Percentiles rank a stretch among this genome's conserved stretches.
phyloP scores from a whole-genome alignment of 1,140 invertebrate genomes.

The Ridgeia piscesae region DNA sequence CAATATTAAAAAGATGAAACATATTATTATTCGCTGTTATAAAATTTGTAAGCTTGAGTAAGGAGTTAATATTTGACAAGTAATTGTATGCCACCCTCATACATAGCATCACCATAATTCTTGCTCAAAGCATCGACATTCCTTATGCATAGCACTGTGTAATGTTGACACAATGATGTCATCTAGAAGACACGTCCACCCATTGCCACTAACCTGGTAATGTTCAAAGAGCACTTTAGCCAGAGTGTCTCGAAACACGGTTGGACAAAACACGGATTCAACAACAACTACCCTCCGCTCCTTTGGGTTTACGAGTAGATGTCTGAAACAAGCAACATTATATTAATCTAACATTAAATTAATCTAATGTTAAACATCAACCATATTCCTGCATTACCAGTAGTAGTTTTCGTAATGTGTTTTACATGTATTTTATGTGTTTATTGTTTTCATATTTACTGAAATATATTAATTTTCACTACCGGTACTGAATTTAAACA shows the following conservation, averaged over 20 bases:
- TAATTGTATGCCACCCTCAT: background rate
- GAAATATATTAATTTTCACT: background rate
- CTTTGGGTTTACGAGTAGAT: constrained; percentile 82
- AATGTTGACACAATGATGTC: background rate
- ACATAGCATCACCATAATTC: no score
- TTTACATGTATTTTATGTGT: background rate
- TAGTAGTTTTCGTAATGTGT: no score
- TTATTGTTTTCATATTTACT: background rate
- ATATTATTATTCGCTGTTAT: background rate
- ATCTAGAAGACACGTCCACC: background rate
- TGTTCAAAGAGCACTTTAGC: constrained; percentile 89
- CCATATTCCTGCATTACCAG: background rate
- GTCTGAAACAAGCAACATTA: constrained; percentile 60
- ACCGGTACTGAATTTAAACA: background rate
- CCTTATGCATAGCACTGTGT: background rate
- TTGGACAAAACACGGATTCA: constrained; percentile 83
- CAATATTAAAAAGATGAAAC: background rate
- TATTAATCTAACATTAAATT: background rate
- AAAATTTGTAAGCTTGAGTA: background rate
- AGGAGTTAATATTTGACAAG: background rate
- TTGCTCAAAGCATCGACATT: background rate
- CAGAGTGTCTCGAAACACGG: constrained; percentile 78
- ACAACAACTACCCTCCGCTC: constrained; percentile 86
- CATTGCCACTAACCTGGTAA: constrained; percentile 74
- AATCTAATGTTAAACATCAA: background rate